Evolutionary conservation across 2,888 invertebrate species (phyloP).

Genomic region (Cataglyphis rosenhaueri): DNA sequence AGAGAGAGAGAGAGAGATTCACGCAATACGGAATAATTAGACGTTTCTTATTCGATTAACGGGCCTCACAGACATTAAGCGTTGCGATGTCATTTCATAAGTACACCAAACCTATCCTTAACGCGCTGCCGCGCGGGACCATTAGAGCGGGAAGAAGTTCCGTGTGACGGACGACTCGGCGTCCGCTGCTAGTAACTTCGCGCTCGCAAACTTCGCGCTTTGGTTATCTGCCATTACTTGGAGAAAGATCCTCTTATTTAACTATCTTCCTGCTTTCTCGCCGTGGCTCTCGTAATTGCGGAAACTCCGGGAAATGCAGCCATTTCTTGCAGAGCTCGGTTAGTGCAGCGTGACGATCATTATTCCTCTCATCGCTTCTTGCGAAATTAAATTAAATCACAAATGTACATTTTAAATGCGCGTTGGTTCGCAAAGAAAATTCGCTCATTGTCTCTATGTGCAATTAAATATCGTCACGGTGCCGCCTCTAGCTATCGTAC

Average conservation of each 20-base stretch:
- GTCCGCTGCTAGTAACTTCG: constrained; percentile 56
- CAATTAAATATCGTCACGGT: constrained; percentile 16
- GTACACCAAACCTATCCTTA: constrained; percentile 52
- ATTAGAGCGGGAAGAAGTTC: constrained; percentile 66
- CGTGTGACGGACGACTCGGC: constrained; percentile 65
- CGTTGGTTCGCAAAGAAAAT: constrained; percentile 10
- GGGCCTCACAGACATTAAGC: constrained; percentile 39
- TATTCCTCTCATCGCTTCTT: constrained; percentile 28
- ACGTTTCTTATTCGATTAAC: constrained; percentile 60
- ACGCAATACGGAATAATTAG: constrained; percentile 44
- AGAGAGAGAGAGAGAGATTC: background rate
- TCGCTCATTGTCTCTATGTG: background rate
- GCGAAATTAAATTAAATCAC: constrained; percentile 31
- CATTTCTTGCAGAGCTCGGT: constrained; percentile 19
- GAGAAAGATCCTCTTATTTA: constrained; percentile 62
- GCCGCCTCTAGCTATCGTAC: background rate
- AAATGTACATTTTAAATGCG: constrained; percentile 37
- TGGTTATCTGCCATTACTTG: constrained; percentile 64
- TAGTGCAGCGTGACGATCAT: constrained; percentile 23
- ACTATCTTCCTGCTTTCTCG: constrained; percentile 45
- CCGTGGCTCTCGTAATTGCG: constrained; percentile 53
- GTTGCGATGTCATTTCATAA: constrained; percentile 55
- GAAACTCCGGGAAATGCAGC: constrained; percentile 53
- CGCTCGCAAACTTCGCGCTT: constrained; percentile 60
- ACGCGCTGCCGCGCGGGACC: constrained; percentile 42